Evolutionary conservation across 2,888 invertebrate species (phyloP).

Genomic region (Troglohyphantes excavatus): DNA sequence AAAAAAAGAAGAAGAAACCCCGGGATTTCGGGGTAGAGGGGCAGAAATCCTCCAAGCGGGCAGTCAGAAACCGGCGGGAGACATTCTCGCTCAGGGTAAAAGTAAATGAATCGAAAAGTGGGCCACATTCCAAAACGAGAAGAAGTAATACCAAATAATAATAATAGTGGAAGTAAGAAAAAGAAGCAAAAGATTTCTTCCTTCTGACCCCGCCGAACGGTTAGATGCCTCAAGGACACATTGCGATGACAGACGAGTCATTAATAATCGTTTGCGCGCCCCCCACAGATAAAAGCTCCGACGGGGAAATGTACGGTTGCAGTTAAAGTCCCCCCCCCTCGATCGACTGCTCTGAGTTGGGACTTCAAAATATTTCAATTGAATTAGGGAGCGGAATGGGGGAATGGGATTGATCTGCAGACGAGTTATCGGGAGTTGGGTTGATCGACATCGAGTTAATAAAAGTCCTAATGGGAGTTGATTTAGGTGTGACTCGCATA

Average conservation of each 20-base stretch:
- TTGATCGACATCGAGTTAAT: no score
- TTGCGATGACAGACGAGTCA: constrained; percentile 68
- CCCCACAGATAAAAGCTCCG: constrained; percentile 41
- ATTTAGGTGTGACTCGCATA: no score
- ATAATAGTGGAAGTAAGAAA: constrained; percentile 39
- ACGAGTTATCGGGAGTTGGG: no score
- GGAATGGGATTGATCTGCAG: no score
- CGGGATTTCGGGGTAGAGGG: not conserved
- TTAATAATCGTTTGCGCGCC: constrained; percentile 57
- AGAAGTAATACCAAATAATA: constrained; percentile 18
- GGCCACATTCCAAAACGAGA: constrained; percentile 66
- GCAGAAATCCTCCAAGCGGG: not conserved
- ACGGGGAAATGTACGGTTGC: constrained; percentile 12
- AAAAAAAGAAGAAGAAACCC: constrained; percentile 17
- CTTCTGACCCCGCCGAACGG: constrained; percentile 54
- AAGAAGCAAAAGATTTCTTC: not conserved
- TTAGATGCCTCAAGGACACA: constrained; percentile 72
- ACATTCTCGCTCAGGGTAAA: constrained; percentile 39
- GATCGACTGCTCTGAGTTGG: no score
- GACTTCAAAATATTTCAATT: no score
- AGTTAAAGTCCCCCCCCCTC: constrained; percentile 22
- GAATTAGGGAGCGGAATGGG: no score
- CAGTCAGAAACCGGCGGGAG: constrained; percentile 47
- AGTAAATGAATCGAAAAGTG: constrained; percentile 75
- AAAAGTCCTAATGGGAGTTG: no score